phyloP scores from a whole-genome alignment of 2,888 invertebrate genomes.

The Noctua comes region DNA sequence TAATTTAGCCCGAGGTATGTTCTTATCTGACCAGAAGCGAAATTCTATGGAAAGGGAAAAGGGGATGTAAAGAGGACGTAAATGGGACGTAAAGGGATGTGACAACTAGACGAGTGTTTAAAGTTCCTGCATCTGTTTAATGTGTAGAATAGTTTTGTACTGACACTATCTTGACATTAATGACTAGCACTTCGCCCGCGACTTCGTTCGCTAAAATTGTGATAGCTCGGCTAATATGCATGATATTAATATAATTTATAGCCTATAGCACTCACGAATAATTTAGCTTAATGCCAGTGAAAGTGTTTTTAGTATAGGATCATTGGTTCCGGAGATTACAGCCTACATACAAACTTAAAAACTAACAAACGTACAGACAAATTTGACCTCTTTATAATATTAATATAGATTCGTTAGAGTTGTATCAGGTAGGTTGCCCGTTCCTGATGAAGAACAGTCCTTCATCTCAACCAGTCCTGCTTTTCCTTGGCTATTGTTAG shows the following conservation, averaged over 20 bases:
- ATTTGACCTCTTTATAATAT: no score
- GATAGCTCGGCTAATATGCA: no score
- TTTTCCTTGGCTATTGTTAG: neutral
- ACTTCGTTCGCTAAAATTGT: no score
- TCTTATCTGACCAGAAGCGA: conserved; percentile 55
- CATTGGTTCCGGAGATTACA: no score
- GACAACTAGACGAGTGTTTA: conserved; percentile 34
- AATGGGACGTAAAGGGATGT: conserved; percentile 2
- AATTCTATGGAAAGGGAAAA: conserved; percentile 58
- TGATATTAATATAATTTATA: no score
- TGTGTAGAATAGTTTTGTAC: conserved; percentile 32
- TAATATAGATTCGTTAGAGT: neutral
- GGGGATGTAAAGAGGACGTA: neutral
- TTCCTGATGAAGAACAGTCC: neutral
- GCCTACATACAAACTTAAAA: no score
- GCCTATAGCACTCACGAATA: no score
- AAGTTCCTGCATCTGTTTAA: conserved; percentile 28
- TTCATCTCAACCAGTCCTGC: neutral
- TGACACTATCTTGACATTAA: conserved; percentile 24
- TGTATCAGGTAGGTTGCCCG: neutral
- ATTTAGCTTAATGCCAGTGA: no score
- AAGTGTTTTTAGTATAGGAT: no score
- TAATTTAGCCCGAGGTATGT: conserved; percentile 43
- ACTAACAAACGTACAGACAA: no score
- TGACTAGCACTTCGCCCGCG: no score